These are phyloP conservation scores for Actinostola sp. DNA, from an alignment of 92 coral and sea anemone species.

Conservation along the genomic window DNA sequence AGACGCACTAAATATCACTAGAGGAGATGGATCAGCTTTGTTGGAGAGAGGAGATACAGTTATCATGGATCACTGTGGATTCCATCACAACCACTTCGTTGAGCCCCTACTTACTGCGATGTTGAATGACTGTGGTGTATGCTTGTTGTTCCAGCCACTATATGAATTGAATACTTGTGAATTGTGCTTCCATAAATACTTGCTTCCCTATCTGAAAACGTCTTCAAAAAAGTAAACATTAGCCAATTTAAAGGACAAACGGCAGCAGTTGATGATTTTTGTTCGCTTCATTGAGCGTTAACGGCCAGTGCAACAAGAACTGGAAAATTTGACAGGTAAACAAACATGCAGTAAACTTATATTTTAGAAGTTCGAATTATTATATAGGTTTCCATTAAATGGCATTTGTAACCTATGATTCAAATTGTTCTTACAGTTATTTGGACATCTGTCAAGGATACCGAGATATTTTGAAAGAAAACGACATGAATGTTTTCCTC, in stretches of 20 bases:
- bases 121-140: conserved; percentile 29
- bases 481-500: neutral
- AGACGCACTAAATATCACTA: conserved; percentile 43
- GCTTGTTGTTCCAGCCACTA: conserved; percentile 51
- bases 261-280: neutral
- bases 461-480: neutral
- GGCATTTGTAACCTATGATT: too few relatives aligned
- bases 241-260: neutral
- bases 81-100: conserved; percentile 57
- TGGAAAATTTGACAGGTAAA: neutral
- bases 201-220: neutral
- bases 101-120: conserved; percentile 33
- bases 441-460: neutral
- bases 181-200: neutral
- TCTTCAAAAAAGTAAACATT: neutral
- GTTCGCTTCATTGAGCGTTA: neutral
- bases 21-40: conserved; percentile 45
- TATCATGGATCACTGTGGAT: conserved; percentile 71
- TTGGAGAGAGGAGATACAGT: conserved; percentile 54
- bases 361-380: neutral
- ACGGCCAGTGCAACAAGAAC: neutral
- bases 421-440: neutral
- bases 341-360: neutral
- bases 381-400: too few relatives aligned
- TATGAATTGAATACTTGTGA: conserved; percentile 16